Conservation (phyloP, 2,797 vertebrate genomes). For the Coendou prehensilis region DNA sequence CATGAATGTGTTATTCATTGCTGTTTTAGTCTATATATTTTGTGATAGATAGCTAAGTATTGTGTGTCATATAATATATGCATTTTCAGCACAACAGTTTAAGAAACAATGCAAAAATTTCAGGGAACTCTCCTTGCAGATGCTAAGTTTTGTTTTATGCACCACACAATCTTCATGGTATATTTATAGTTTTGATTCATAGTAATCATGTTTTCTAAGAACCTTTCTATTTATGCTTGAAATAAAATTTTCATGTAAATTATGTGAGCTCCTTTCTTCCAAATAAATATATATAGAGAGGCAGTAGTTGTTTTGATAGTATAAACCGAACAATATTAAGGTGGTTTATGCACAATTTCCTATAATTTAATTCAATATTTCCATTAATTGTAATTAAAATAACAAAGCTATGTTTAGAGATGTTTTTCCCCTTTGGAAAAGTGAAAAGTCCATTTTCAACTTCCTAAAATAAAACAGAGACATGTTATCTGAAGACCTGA, state of each 20-base stretch:
- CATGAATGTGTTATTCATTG: constrained; percentile 2
- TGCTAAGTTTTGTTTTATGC: constrained; percentile 73
- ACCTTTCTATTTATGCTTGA: constrained; percentile 68
- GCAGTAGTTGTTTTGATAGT: constrained; percentile 63
- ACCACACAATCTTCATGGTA: constrained; percentile 60
- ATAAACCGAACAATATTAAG: constrained; percentile 72
- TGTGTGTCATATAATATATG: not conserved
- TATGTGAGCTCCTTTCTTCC: constrained; percentile 58
- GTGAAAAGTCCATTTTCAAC: constrained; percentile 55
- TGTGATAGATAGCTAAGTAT: constrained; percentile 42
- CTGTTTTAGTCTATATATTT: not conserved
- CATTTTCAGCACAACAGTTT: constrained; percentile 59
- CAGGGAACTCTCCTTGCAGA: constrained; percentile 21
- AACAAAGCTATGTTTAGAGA: constrained; percentile 60
- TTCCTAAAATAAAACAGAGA: constrained; percentile 53
- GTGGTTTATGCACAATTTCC: constrained; percentile 55
- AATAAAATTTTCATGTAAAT: constrained; percentile 39
- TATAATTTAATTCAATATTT: constrained; percentile 51
- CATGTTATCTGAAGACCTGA: not conserved
- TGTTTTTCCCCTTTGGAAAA: constrained; percentile 9
- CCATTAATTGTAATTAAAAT: constrained; percentile 18
- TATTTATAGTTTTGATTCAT: constrained; percentile 72
- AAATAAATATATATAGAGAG: constrained; percentile 66
- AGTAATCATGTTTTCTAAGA: constrained; percentile 70
- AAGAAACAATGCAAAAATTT: constrained; percentile 58